phyloP scores from a whole-genome alignment of 2,797 vertebrate genomes.

The Xenops minutus region DNA sequence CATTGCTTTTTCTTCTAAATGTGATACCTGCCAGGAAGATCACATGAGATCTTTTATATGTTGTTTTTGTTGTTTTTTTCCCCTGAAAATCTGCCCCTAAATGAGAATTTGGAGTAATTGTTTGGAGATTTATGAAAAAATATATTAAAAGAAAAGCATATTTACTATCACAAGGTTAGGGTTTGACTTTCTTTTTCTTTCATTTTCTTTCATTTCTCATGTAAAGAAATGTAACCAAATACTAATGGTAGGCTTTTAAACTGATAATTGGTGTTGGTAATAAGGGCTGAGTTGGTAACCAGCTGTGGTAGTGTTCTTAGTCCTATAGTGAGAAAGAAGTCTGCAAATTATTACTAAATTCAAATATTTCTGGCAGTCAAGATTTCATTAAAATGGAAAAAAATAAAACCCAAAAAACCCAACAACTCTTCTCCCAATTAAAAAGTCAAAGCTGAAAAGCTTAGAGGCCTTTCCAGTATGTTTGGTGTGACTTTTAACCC shows the following conservation, averaged over 20 bases:
- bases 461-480: slow-evolving; percentile 69
- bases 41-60: not conserved
- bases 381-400: slow-evolving; percentile 67
- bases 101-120: not conserved
- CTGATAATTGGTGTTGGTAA: slow-evolving; percentile 74
- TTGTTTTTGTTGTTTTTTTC: not conserved
- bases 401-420: no score
- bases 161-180: slow-evolving; percentile 48
- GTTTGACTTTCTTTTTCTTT: slow-evolving; percentile 29
- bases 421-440: slow-evolving; percentile 78
- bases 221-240: slow-evolving; percentile 65
- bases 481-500: slow-evolving; percentile 74
- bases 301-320: slow-evolving; percentile 66
- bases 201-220: no score
- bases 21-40: slow-evolving; percentile 31
- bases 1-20: slow-evolving; percentile 30
- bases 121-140: slow-evolving; percentile 58
- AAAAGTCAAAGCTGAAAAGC: slow-evolving; percentile 74
- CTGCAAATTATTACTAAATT: slow-evolving; percentile 66
- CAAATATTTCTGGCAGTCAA: slow-evolving; percentile 66
- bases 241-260: slow-evolving; percentile 65
- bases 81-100: not conserved
- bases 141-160: slow-evolving; percentile 17
- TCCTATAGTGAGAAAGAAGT: slow-evolving; percentile 62
- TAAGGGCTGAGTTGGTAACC: slow-evolving; percentile 64